These are phyloP conservation scores for Drosophila neonasuta DNA, from an alignment of 2,888 invertebrate species.

Conservation along the genomic window DNA sequence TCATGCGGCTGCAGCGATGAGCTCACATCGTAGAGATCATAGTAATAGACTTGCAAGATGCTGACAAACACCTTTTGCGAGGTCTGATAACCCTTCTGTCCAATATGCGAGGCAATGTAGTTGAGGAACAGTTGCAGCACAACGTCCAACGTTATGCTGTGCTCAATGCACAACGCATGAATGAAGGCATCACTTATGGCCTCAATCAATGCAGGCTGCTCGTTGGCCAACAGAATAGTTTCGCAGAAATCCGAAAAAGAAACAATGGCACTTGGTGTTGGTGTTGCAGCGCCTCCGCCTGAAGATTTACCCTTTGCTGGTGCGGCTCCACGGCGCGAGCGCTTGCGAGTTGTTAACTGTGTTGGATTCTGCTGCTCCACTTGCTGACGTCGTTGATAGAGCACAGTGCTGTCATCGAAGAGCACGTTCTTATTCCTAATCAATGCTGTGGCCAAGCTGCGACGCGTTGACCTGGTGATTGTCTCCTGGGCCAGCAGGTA, in stretches of 20 bases:
- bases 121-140: constrained; percentile 85
- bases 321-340: constrained; percentile 30
- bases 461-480: constrained; percentile 72
- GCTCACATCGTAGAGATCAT: constrained; percentile 80
- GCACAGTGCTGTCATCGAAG: constrained; percentile 79
- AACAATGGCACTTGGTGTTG: constrained; percentile 62
- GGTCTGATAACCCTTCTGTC: constrained; percentile 83
- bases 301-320: constrained; percentile 36
- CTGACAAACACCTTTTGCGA: constrained; percentile 83
- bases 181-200: constrained; percentile 81
- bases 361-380: constrained; percentile 34
- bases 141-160: constrained; percentile 78
- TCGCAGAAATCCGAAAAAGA: constrained; percentile 81
- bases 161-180: constrained; percentile 80
- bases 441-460: constrained; percentile 73
- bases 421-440: constrained; percentile 80
- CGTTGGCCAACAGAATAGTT: constrained; percentile 77
- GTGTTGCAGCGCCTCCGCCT: constrained; percentile 15
- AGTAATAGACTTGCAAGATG: constrained; percentile 83
- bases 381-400: constrained; percentile 66
- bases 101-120: constrained; percentile 86
- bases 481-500: constrained; percentile 78
- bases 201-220: constrained; percentile 76
- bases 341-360: constrained; percentile 20
- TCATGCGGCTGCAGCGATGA: constrained; percentile 68